Percentiles rank a stretch among this genome's conserved stretches.
phyloP scores from a whole-genome alignment of 2,797 vertebrate genomes.

The Bradypodion pumilum region DNA sequence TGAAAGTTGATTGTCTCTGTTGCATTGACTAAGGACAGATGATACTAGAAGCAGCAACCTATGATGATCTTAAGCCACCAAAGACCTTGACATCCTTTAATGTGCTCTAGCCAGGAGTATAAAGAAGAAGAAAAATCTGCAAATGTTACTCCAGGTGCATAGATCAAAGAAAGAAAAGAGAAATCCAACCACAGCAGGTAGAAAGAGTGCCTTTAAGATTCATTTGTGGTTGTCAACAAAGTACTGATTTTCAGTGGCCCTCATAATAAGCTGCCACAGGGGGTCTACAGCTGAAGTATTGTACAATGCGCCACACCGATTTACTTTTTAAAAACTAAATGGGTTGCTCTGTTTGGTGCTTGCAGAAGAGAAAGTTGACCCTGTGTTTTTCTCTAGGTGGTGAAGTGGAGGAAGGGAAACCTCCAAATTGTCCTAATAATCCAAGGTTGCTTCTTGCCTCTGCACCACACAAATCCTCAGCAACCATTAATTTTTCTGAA shows the following conservation, averaged over 20 bases:
- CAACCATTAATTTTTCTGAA: background rate
- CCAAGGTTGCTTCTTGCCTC: background rate
- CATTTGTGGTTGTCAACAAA: constrained; percentile 5
- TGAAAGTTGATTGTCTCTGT: background rate
- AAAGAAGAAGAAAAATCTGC: constrained; percentile 14
- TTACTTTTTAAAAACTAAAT: background rate
- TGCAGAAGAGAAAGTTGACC: background rate
- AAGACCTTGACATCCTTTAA: background rate
- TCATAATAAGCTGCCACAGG: background rate
- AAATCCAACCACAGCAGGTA: background rate
- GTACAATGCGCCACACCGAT: background rate
- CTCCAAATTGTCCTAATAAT: background rate
- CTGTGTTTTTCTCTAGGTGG: background rate
- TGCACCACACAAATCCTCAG: background rate
- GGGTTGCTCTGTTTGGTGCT: background rate
- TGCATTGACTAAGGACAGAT: constrained; percentile 17
- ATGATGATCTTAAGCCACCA: constrained; percentile 3
- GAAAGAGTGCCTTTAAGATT: background rate
- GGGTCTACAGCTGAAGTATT: background rate
- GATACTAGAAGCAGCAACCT: background rate
- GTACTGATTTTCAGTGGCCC: constrained; percentile 11
- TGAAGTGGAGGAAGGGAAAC: background rate
- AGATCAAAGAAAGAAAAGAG: constrained; percentile 12
- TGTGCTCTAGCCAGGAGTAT: background rate
- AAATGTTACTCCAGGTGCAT: background rate